Conservation (phyloP, 2,113 vertebrate species). For the Panurus biarmicus region DNA sequence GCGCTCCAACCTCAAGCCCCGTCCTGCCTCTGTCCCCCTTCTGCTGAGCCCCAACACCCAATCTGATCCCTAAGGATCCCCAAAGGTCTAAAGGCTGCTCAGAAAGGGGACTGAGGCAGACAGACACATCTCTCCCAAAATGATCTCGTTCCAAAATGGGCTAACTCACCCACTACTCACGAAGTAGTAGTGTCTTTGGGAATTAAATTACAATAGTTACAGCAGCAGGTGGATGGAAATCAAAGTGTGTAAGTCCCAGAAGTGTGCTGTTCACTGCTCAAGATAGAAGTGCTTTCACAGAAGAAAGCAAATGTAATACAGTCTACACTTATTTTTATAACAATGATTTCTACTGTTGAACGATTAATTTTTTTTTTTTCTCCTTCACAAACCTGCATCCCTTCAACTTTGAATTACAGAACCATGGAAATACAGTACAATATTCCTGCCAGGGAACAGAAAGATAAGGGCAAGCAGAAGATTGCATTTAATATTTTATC, state of each 20-base stretch:
- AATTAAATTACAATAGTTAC: not conserved
- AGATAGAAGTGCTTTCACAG: not conserved
- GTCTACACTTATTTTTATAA: not conserved
- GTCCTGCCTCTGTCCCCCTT: not conserved
- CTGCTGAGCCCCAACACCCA: not conserved
- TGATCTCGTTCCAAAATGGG: not conserved
- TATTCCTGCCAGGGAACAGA: not conserved
- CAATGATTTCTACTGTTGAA: not conserved
- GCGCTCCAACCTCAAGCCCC: not conserved
- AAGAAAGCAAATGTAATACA: not conserved
- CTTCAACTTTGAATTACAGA: not conserved
- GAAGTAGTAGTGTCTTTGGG: not conserved
- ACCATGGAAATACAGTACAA: not conserved
- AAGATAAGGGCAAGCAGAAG: slow-evolving; percentile 10
- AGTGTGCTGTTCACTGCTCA: not conserved
- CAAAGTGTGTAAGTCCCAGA: not conserved
- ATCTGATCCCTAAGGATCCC: not conserved
- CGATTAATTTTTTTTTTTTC: not conserved
- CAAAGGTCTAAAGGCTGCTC: not conserved
- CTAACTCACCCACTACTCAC: not conserved
- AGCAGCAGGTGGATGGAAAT: not conserved
- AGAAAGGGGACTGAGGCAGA: not conserved
- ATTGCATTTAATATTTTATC: slow-evolving; percentile 60
- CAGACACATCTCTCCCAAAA: not conserved
- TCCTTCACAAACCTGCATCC: not conserved